A percentile compares a stretch with the other conserved stretches of the same genome.
Conservation (phyloP, 2,888 invertebrate genomes). For the Bombylius discolor region DNA sequence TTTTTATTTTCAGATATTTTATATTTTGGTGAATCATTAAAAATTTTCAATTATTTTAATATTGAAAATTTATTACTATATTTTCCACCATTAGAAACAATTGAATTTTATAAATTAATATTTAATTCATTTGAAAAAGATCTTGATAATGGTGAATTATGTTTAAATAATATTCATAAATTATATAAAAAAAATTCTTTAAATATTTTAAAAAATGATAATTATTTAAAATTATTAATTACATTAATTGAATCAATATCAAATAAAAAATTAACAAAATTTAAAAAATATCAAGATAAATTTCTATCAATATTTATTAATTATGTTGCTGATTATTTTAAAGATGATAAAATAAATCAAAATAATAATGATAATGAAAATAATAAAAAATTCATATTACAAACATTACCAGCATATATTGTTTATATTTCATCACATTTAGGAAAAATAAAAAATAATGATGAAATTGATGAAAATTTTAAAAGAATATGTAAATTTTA, state of each 20-base stretch:
- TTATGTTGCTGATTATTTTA: conserved; percentile 18
- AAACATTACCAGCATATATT: conserved; percentile 21
- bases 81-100: conserved; percentile 19
- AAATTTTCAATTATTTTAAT: conserved; percentile 24
- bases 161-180: conserved; percentile 18
- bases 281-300: conserved; percentile 17
- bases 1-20: conserved; percentile 21
- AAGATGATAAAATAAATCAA: background rate
- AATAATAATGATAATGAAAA: conserved; percentile 14
- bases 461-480: conserved; percentile 24
- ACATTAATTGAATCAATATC: conserved; percentile 24
- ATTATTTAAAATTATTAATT: conserved; percentile 21
- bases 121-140: conserved; percentile 21
- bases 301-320: conserved; percentile 15
- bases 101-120: conserved; percentile 25
- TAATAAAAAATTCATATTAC: conserved; percentile 25
- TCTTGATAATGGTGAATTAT: conserved; percentile 20
- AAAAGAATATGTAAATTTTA: conserved; percentile 31
- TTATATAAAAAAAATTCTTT: conserved; percentile 13
- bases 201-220: conserved; percentile 12
- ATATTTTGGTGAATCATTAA: conserved; percentile 27
- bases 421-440: conserved; percentile 17
- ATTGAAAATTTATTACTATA: conserved; percentile 19
- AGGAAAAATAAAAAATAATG: conserved; percentile 4
- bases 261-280: conserved; percentile 15